Conservation (phyloP, 1,140 invertebrate genomes). For the Anoplophora glabripennis region DNA sequence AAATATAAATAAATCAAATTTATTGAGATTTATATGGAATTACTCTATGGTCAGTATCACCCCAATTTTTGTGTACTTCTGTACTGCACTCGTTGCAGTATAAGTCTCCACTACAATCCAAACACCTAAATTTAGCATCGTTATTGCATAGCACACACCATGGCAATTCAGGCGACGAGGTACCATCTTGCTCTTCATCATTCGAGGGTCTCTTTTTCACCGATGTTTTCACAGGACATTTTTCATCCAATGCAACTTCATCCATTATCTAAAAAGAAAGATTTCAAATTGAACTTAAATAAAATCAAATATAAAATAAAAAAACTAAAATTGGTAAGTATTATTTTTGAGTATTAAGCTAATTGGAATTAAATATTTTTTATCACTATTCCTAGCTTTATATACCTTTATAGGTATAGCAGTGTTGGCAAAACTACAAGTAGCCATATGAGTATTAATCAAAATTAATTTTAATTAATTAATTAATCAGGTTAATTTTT, state of each 20-base stretch:
- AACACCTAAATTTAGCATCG: slow-evolving; percentile 65
- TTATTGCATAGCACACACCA: slow-evolving; percentile 78
- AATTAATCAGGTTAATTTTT: too few relatives aligned
- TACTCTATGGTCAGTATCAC: slow-evolving; percentile 43
- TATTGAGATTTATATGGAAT: slow-evolving; percentile 32
- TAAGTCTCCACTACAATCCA: slow-evolving; percentile 67
- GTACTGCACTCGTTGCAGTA: slow-evolving; percentile 68
- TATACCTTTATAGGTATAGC: too few relatives aligned
- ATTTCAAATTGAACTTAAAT: too few relatives aligned
- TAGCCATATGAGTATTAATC: too few relatives aligned
- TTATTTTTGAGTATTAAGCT: too few relatives aligned
- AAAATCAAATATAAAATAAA: neutral
- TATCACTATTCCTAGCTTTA: too few relatives aligned
- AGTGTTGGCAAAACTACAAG: too few relatives aligned
- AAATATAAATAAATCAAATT: neutral
- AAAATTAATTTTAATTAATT: too few relatives aligned
- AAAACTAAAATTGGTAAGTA: too few relatives aligned
- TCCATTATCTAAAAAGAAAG: slow-evolving; percentile 42
- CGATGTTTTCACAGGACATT: slow-evolving; percentile 24
- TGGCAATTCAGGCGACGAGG: slow-evolving; percentile 57
- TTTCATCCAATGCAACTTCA: slow-evolving; percentile 44
- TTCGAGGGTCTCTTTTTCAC: slow-evolving; percentile 19
- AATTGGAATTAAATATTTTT: too few relatives aligned
- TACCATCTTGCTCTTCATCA: slow-evolving; percentile 23
- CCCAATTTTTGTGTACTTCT: slow-evolving; percentile 52